Conservation (phyloP, 2,113 vertebrate genomes). For the Scomber japonicus region DNA sequence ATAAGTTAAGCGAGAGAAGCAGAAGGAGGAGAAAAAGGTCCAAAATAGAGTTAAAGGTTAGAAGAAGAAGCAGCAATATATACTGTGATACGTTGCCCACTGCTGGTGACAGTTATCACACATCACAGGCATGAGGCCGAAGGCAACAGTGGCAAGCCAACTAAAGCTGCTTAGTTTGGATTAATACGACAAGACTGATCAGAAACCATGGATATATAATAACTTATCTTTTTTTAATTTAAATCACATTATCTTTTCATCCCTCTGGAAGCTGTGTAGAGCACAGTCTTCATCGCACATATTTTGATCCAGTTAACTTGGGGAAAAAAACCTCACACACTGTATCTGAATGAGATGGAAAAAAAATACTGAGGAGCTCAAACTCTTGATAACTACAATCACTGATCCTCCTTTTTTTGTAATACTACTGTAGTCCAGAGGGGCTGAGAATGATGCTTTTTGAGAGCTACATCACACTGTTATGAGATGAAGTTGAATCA, state of each 20-base stretch:
- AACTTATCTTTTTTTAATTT: slow-evolving; percentile 4
- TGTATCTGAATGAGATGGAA: slow-evolving; percentile 25
- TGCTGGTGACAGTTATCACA: slow-evolving; percentile 41
- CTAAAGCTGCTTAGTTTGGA: slow-evolving; percentile 25
- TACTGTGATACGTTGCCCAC: slow-evolving; percentile 46
- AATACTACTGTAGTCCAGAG: slow-evolving; percentile 43
- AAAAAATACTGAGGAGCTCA: slow-evolving; percentile 51
- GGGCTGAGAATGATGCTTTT: slow-evolving; percentile 15
- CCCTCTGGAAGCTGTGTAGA: slow-evolving; percentile 16
- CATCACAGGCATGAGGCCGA: slow-evolving; percentile 66
- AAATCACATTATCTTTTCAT: neutral
- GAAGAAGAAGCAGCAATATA: slow-evolving; percentile 34
- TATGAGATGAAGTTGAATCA: slow-evolving; percentile 38
- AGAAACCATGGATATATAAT: slow-evolving; percentile 23
- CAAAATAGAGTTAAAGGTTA: neutral
- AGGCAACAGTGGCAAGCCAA: slow-evolving; percentile 66
- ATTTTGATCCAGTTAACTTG: neutral
- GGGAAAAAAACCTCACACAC: neutral
- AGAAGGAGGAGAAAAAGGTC: neutral
- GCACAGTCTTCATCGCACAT: slow-evolving; percentile 9
- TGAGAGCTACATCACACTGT: slow-evolving; percentile 60
- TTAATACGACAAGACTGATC: slow-evolving; percentile 26
- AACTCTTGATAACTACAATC: slow-evolving; percentile 30
- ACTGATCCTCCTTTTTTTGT: slow-evolving; percentile 9
- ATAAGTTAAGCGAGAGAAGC: slow-evolving; percentile 19